Evolutionary conservation across 2,113 vertebrate genomes (phyloP).

Genomic region (Mustela nigripes): DNA sequence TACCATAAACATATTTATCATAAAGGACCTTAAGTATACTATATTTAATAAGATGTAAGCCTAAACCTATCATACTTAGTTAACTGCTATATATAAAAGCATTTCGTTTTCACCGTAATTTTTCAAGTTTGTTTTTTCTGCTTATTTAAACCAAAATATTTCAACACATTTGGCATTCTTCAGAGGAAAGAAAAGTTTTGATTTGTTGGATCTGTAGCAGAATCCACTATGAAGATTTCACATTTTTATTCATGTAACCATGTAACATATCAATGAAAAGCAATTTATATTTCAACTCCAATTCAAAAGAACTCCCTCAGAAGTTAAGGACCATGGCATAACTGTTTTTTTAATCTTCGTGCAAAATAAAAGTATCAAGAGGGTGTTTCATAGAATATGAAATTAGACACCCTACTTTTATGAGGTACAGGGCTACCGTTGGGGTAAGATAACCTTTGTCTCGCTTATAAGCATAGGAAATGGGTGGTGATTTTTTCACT

Average conservation of each 20-base stretch:
- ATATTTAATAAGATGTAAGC: background rate
- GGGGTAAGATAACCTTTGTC: conserved; percentile 38
- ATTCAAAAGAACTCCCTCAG: background rate
- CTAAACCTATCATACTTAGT: background rate
- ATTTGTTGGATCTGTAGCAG: background rate
- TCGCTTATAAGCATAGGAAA: background rate
- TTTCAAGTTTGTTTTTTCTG: conserved; percentile 1
- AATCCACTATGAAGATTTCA: background rate
- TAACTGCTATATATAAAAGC: conserved; percentile 33
- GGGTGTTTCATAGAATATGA: conserved; percentile 38
- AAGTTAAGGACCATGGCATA: background rate
- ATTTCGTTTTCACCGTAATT: conserved; percentile 57
- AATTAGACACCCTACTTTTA: conserved; percentile 63
- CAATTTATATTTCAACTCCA: background rate
- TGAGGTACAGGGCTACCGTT: conserved; percentile 59
- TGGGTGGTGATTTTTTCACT: conserved; percentile 13
- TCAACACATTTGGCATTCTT: background rate
- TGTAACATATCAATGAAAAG: conserved; percentile 23
- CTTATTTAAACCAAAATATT: conserved; percentile 25
- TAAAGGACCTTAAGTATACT: background rate
- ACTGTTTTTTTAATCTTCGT: conserved; percentile 11
- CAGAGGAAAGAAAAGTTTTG: background rate
- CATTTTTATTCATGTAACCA: conserved; percentile 29
- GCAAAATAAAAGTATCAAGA: conserved; percentile 56
- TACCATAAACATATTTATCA: conserved; percentile 7